Base-by-base conservation (phyloP, 2,113 vertebrate species). In the Ammodytes marinus region DNA sequence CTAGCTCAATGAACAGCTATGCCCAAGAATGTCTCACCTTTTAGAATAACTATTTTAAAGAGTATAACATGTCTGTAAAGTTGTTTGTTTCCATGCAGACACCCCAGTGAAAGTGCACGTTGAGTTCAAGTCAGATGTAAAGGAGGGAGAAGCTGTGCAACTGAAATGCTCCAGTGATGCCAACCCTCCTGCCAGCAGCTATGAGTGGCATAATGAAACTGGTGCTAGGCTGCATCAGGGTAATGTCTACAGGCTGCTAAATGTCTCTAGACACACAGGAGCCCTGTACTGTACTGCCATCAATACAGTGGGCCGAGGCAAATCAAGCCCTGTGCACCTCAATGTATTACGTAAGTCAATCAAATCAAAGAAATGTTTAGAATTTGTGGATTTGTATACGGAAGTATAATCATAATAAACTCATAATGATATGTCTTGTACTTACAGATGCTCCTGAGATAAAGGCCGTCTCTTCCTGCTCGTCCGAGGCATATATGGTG, bases 401-500 rank as follows among this genome's bases (percentile, higher is more conserved):
- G 27, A 27, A 27, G 27, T 1, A n/a, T n/a, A 15, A 46, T 27
- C 1, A 45, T 9, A 11, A 19, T 10, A 1, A 3, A 68, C 11
- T 50, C 14, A 50, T 50, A 14, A 69, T 12, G 8, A 27, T 2
- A 55, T 57, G 15, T 35, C 6, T 27, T 71, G 40, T 85, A 12
- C 0, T 49, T 64, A 37, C 79, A 95, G 95, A 93, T 86, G 76
- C 66, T 4, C 94, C 94, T 68, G 92, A 92, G 53, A 88, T 95
- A 43, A 91, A 87, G 42, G n/a, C 3, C 0, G 9, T 43, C 0
- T 95, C 94, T 0, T 85, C 85, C 27, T 95, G 95, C 74, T 88
- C 74, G 6, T 39, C 10, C 3, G 60, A 80, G 7, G 47, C 5
- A 0, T 35, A 49, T 6, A 9, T 35, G 13, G 40, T 89, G 1